Evolutionary conservation across 2,888 invertebrate species (phyloP), one percentile per base, ranked within the genome.

Genomic region (Abrostola triplasia): DNA sequence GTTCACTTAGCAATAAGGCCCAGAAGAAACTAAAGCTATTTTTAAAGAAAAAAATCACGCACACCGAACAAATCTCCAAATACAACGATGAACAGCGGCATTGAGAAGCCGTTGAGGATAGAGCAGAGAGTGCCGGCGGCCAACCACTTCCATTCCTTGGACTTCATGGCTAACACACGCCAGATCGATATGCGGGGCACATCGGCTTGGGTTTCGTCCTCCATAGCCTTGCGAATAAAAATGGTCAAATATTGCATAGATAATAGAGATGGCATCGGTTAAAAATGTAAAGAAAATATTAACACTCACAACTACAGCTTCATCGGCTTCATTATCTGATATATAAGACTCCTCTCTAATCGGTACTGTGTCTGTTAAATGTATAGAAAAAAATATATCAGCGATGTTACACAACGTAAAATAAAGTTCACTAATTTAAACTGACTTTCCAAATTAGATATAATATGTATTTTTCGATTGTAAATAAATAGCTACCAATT

Each of bases 51-150:
- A 60, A 66, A 64, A 13, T 52, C 59, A 87, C 92, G 90, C 88
- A 96, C 96, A 64, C 96, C 95, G 52, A 96, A 86, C 74, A 97
- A 95, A 79, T 96, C 95, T 66, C 97, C 97, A 80, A 97, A 97
- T 5, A 97, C 87, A 35, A 97, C 86, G 0, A 96, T 96, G 85
- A 96, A 97, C 8, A 96, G 75, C 0, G 97, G 97, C 95, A 96
- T 96, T 7, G 96, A 95, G 76, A 95, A 95, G 6, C 97, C 97
- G 89, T 96, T 95, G 9, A 96, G 81, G 6, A 95, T 77, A 0
- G 96, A 95, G 24, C 95, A 92, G 1, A 96, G 6, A 54, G 95
- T 93, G 0, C 96, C 97, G 2, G 95, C 60, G 0, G 92, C 49
- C 49, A 97, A 94, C 44, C 94, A 95, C 24, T 92, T 90, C 96